A percentile compares a stretch with the other conserved stretches of the same genome.
Evolutionary conservation across 2,113 vertebrate species (phyloP).

Genomic region (Balaeniceps rex): DNA sequence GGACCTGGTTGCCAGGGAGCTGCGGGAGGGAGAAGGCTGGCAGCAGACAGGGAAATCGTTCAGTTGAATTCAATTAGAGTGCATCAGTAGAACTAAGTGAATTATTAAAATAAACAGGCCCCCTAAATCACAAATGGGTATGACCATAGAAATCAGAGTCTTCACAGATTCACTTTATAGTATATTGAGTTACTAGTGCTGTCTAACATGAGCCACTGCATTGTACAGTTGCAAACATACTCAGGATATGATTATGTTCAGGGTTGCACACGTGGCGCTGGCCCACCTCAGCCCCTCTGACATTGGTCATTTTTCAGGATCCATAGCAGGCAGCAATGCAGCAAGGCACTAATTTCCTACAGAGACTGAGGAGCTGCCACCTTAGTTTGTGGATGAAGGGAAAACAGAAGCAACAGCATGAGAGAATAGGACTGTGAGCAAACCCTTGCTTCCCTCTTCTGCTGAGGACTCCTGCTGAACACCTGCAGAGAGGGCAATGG

Average conservation of each 20-base stretch:
- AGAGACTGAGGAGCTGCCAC: background rate
- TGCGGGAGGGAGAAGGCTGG: background rate
- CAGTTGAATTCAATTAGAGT: background rate
- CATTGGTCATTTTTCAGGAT: background rate
- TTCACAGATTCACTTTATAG: background rate
- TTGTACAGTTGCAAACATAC: accelerated
- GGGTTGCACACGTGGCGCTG: accelerated
- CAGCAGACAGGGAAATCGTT: background rate
- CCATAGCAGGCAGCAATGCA: background rate
- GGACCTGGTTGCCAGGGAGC: background rate
- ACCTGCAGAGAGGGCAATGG: background rate
- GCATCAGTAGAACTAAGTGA: background rate
- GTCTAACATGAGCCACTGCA: background rate
- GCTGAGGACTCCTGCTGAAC: background rate
- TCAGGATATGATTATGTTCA: background rate
- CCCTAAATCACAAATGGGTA: background rate
- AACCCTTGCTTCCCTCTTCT: background rate
- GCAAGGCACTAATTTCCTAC: background rate
- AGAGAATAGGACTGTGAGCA: background rate
- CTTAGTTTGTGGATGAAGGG: background rate
- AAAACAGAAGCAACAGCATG: background rate
- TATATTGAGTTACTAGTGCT: background rate
- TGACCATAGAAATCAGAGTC: background rate
- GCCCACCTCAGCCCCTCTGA: background rate
- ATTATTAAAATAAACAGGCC: background rate